These are phyloP conservation scores for Xylota segnis DNA, from an alignment of 2,888 invertebrate species.

Conservation along the genomic window DNA sequence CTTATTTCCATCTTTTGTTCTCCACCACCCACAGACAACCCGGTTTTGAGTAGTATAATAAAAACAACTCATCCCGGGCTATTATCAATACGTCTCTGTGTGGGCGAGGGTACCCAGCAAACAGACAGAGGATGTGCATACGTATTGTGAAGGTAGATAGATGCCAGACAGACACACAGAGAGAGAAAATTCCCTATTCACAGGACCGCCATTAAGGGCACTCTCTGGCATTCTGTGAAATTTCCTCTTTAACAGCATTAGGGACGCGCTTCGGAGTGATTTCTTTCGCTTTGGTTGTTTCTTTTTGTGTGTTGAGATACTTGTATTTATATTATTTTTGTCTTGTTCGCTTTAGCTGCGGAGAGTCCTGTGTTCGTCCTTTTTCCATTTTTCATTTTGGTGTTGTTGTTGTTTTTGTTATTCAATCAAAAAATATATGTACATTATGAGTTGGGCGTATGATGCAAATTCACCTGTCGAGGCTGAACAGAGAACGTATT, in stretches of 20 bases:
- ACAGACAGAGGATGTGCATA: background rate
- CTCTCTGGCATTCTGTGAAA: conserved; percentile 50
- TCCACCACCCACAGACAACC: background rate
- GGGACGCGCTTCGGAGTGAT: conserved; percentile 67
- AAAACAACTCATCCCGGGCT: conserved; percentile 57
- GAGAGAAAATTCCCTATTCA: conserved; percentile 55
- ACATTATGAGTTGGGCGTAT: conserved; percentile 3
- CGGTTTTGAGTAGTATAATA: conserved; percentile 48
- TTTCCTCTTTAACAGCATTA: conserved; percentile 68
- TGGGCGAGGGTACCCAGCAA: background rate
- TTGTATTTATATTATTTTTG: conserved; percentile 22
- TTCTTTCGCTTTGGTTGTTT: conserved; percentile 56
- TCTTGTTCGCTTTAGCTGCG: background rate
- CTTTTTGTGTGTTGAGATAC: conserved; percentile 7
- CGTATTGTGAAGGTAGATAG: conserved; percentile 1
- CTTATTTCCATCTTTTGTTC: conserved; percentile 66
- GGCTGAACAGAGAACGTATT: background rate
- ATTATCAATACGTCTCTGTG: conserved; percentile 56
- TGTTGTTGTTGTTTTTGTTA: conserved; percentile 7
- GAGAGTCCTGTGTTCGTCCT: background rate
- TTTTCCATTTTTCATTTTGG: background rate
- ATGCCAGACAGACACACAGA: conserved; percentile 52
- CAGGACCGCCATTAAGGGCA: conserved; percentile 50
- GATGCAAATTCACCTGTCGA: conserved; percentile 33
- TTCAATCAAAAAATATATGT: conserved; percentile 26